Evolutionary conservation across 2,888 invertebrate genomes (phyloP), one percentile per base, ranked within the genome.

Genomic region (Machimus rusticus): DNA sequence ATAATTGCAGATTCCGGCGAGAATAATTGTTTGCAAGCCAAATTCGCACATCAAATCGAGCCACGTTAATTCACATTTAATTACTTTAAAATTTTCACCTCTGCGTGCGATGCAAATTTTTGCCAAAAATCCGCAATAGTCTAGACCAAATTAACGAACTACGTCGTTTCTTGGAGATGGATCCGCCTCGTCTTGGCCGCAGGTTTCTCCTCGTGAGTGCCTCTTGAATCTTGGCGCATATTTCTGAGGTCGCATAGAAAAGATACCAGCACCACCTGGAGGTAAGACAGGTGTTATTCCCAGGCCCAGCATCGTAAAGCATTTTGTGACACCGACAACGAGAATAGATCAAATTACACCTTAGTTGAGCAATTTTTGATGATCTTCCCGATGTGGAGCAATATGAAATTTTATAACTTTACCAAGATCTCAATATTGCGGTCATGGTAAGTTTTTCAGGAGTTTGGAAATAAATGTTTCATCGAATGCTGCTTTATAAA

Each of bases 361-460:
- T 28, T 1, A 23, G 23, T 66, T 79, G 31, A 51, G 79, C 28
- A 79, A 79, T 51, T 28, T 39, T 43, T n/a, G 78, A 43, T 43
- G 79, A 28, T 79, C 51, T 79, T 16, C 79, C 79, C 46, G n/a
- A 79, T 51, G 28, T 79, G 31, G 79, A 43, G 43, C 78, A 78
- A 78, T 23, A 79, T 79, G 79, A 51, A 51, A 79, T 79, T 79
- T 28, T 51, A 79, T 46, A 79, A 4, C 28, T 79, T 46, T 23
- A 4, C 66, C 66, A 66, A 66, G 66, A 23, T 8, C 51, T 28
- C 79, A 51, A 79, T 79, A 51, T 28, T 28, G 23, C 79, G 31
- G 79, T 28, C 39, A 78, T 78, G 78, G 78, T 28, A 55, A 31
- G 31, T 79, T 28, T 19, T 43, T 23, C 16, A 66, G 23, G 31